Conservation (phyloP, 1,140 invertebrate genomes). For the Lerema accius region DNA sequence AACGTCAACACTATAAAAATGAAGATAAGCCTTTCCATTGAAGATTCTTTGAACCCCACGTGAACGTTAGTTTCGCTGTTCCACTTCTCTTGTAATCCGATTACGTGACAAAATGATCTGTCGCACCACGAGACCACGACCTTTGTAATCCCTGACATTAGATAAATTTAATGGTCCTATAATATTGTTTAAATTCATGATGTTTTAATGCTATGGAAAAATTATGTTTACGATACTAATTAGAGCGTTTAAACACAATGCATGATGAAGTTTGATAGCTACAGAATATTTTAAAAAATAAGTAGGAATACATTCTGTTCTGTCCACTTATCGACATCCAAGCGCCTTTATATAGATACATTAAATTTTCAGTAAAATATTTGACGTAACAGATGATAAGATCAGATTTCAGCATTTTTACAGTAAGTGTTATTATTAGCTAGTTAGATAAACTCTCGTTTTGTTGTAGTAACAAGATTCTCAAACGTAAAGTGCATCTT, state of each 20-base stretch:
- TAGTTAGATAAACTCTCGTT: conserved; percentile 28
- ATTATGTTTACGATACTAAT: no score
- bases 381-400: no score
- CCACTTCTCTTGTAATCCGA: conserved; percentile 53
- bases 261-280: no score
- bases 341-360: no score
- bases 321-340: no score
- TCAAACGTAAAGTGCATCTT: conserved; percentile 28
- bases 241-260: no score
- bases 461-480: conserved; percentile 21
- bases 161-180: conserved; percentile 56
- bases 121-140: no score
- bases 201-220: no score
- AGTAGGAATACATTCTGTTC: no score
- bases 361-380: no score
- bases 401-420: no score
- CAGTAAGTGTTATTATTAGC: conserved; percentile 35
- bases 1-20: conserved; percentile 25
- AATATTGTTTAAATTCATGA: conserved; percentile 33
- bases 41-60: conserved; percentile 19
- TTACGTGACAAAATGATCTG: conserved; percentile 61
- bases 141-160: conserved; percentile 53
- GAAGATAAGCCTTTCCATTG: conserved; percentile 14
- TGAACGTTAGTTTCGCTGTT: conserved; percentile 43
- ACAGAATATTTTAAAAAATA: no score